Evolutionary conservation across 2,113 vertebrate genomes (phyloP).

Genomic region (Pelecanoides urinatrix): DNA sequence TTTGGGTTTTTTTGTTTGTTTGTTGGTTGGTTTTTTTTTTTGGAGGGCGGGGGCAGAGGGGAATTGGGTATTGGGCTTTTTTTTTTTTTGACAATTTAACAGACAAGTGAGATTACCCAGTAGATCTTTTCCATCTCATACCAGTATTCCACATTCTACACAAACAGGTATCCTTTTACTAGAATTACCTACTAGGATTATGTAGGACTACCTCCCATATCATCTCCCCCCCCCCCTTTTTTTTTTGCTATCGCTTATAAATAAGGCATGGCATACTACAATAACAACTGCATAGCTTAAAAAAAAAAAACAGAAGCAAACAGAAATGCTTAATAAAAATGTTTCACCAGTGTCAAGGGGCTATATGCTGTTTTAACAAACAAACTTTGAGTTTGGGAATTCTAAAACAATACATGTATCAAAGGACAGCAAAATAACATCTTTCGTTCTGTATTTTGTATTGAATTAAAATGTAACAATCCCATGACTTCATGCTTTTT

Average conservation of each 20-base stretch:
- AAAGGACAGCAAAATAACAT: background rate
- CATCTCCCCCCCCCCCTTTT: background rate
- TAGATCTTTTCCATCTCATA: background rate
- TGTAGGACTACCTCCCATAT: background rate
- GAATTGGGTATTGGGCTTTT: background rate
- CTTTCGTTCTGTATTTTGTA: background rate
- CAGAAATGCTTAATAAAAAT: background rate
- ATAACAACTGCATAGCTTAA: background rate
- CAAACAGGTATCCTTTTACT: background rate
- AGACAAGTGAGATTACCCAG: background rate
- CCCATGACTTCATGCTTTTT: background rate
- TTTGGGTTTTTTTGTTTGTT: background rate
- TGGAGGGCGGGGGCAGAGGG: too few relatives aligned
- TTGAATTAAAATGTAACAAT: background rate
- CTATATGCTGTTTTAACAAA: background rate
- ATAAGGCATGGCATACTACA: background rate
- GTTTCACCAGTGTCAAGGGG: background rate
- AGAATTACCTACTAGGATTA: background rate
- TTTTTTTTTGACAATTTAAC: background rate
- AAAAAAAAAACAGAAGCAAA: background rate
- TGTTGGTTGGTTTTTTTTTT: background rate
- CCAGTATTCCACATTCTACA: background rate
- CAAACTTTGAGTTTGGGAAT: background rate
- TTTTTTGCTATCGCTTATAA: background rate
- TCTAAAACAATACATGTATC: background rate